Base-by-base conservation (phyloP, 2,888 invertebrate genomes). In the Cecidostiba fungosa region DNA sequence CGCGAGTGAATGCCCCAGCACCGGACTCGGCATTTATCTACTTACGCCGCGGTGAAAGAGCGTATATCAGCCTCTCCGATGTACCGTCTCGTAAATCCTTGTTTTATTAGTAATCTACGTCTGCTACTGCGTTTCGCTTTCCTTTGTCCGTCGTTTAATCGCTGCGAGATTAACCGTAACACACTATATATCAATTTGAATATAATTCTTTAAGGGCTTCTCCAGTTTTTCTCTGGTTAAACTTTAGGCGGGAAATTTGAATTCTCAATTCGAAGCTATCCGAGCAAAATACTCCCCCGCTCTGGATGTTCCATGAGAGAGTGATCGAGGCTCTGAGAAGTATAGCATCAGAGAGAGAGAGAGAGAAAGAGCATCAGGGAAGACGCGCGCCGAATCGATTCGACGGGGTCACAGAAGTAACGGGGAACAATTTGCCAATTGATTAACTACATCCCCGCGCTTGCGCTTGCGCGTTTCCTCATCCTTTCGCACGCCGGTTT, bases 381-480 rank as follows among this genome's bases (percentile, higher is more conserved):
- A 86, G 82, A 84, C 79, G 70, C 87, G 84, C 84, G 77, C 85
- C 87, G 86, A 89, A 91, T 90, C 89, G 90, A 91, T 90, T 90
- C 87, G 88, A 87, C 76, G 85, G 87, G 88, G 87, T 88, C 87
- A 88, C 83, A 59, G 86, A 87, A 89, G 87, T 91, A 91, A 91
- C 91, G 91, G 91, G 86, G 87, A 88, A 88, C 89, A 90, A 91
- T 91, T 90, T 89, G 89, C 90, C 91, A 89, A 91, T 91, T 91
- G 90, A 91, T 91, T 90, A 90, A 88, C 89, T 89, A 88, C 73
- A 85, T 82, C 78, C 82, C 85, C 73, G 76, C 62, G 69, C 54
- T 32, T n/a, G 72, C 32, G 23, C 26, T 3, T 26, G 36, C 70
- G 70, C 72, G 85, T 81, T 77, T 85, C 77, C 72, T 79, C n/a